These are phyloP conservation scores for Helogale parvula DNA, from an alignment of 2,113 vertebrate genomes.

Conservation along the genomic window DNA sequence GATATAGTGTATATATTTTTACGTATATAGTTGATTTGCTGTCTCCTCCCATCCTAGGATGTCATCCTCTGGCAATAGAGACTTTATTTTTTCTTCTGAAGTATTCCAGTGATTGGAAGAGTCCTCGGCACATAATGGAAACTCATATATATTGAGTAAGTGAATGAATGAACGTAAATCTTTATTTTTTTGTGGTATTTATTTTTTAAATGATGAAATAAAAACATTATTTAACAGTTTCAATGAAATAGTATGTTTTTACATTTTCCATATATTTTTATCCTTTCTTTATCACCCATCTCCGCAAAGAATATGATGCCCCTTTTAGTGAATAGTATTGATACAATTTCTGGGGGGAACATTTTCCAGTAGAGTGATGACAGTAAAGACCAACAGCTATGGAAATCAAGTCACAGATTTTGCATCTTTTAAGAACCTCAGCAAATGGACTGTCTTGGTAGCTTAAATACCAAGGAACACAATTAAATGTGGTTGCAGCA, in stretches of 20 bases:
- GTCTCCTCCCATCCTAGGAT: not conserved
- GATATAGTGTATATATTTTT: not conserved
- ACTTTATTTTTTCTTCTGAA: not conserved
- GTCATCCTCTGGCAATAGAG: not conserved
- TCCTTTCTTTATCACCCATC: not conserved
- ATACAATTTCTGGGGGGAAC: not conserved
- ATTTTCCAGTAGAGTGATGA: not conserved
- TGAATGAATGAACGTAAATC: not conserved
- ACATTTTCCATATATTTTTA: conserved; percentile 38
- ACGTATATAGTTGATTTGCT: not conserved
- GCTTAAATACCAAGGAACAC: not conserved
- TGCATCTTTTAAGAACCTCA: not conserved
- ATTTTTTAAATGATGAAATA: conserved; percentile 28
- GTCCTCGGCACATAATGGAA: not conserved
- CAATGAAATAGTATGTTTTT: not conserved
- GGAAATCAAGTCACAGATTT: not conserved
- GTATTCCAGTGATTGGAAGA: not conserved
- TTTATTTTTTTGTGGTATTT: not conserved
- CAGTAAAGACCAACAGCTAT: not conserved
- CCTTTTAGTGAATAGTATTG: not conserved
- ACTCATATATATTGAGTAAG: not conserved
- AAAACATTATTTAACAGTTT: conserved; percentile 7
- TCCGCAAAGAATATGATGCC: not conserved
- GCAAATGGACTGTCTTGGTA: not conserved
- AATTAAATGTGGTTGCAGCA: not conserved